Conservation (phyloP, 64 coral and sea anemone genomes). For the Montipora sp. region DNA sequence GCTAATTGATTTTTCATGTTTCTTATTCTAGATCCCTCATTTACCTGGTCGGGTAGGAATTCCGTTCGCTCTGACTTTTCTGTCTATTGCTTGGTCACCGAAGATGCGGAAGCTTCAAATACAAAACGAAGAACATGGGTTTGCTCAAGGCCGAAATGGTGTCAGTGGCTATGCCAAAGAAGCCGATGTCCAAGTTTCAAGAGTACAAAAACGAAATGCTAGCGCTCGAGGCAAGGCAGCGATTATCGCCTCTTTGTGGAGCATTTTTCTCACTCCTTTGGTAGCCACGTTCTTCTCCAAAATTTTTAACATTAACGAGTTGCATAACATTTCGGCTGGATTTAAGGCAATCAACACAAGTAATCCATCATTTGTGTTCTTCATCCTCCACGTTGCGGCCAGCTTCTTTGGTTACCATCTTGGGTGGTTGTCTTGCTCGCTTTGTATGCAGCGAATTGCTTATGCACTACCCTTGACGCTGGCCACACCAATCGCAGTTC, state of each 20-base stretch:
- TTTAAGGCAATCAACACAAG: background rate
- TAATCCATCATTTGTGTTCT: slow-evolving; percentile 21
- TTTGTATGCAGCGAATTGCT: slow-evolving; percentile 43
- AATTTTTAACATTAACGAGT: background rate
- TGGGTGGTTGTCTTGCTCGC: slow-evolving; percentile 65
- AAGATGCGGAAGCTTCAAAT: slow-evolving; percentile 60
- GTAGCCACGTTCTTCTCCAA: slow-evolving; percentile 14
- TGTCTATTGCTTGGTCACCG: slow-evolving; percentile 67
- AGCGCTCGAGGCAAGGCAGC: slow-evolving; percentile 54
- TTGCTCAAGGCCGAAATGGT: no score
- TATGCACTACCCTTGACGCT: slow-evolving; percentile 62
- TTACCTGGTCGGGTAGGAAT: slow-evolving; percentile 15
- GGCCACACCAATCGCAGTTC: slow-evolving; percentile 43
- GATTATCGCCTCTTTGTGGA: slow-evolving; percentile 45
- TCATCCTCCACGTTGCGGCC: slow-evolving; percentile 33
- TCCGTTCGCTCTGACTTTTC: slow-evolving; percentile 8
- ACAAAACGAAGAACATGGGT: background rate
- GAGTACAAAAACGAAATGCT: background rate
- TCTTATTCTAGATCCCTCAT: background rate
- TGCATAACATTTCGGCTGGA: background rate
- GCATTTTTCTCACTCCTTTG: slow-evolving; percentile 38
- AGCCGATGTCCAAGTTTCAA: no score
- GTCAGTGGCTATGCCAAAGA: background rate
- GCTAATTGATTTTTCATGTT: no score
- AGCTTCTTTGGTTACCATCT: slow-evolving; percentile 64